Evolutionary conservation across 2,888 invertebrate genomes (phyloP).

Genomic region (Corbicula japonica): DNA sequence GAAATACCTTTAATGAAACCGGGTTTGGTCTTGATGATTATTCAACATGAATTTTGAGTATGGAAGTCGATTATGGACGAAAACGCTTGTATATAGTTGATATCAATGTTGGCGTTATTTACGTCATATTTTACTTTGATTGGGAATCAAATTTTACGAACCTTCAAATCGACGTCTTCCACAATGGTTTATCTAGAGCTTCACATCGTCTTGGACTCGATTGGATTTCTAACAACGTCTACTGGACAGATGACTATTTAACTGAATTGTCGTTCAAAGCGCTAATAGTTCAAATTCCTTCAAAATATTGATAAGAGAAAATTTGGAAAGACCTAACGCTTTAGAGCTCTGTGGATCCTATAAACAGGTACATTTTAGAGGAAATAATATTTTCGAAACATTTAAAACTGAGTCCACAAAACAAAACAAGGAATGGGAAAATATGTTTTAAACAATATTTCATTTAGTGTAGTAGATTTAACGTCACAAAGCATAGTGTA

Average conservation of each 20-base stretch:
- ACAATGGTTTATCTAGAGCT: not conserved
- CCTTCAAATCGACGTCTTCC: not conserved
- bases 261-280: no score
- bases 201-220: not conserved
- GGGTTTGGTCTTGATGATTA: not conserved
- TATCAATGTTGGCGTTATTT: not conserved
- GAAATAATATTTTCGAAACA: no score
- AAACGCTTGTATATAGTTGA: not conserved
- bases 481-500: no score
- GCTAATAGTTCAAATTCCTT: not conserved
- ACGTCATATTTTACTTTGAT: not conserved
- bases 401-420: no score
- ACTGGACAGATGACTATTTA: no score
- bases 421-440: no score
- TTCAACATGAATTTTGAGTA: not conserved
- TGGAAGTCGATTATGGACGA: not conserved
- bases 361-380: not conserved
- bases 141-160: not conserved
- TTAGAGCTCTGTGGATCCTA: not conserved
- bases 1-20: no score
- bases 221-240: slow-evolving; percentile 1
- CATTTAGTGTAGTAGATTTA: no score
- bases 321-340: not conserved
- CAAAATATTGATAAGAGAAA: not conserved
- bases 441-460: no score